Evolutionary conservation across 2,113 vertebrate species (phyloP).

Genomic region (Chaetodon trifascialis): DNA sequence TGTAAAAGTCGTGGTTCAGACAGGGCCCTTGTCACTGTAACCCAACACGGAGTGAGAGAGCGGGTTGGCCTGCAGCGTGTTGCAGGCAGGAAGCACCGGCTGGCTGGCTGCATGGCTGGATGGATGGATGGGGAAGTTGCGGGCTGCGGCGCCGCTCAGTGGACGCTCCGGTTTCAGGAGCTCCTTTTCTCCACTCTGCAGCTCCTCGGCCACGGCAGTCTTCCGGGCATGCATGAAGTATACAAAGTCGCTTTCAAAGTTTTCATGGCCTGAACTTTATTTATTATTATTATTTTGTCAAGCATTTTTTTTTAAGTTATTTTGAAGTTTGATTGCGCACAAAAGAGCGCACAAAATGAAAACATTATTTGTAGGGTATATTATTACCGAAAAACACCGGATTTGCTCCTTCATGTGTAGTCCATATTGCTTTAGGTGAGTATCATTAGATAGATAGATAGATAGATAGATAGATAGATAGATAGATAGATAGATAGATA

Average conservation of each 20-base stretch:
- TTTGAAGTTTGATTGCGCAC: background rate
- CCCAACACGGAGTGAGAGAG: conserved; percentile 73
- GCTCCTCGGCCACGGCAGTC: conserved; percentile 12
- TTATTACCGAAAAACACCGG: background rate
- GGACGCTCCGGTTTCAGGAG: conserved; percentile 55
- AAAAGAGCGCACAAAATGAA: background rate
- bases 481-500: conserved; percentile 21
- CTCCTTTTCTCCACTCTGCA: background rate
- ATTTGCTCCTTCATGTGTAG: background rate
- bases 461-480: conserved; percentile 13
- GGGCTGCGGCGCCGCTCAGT: conserved; percentile 86
- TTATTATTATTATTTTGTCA: background rate
- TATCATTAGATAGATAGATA: background rate
- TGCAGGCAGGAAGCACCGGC: conserved; percentile 15
- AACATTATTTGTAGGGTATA: background rate
- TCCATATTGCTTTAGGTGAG: background rate
- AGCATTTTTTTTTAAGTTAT: background rate
- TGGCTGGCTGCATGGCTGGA: background rate
- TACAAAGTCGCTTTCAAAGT: background rate
- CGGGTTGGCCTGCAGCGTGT: conserved; percentile 50
- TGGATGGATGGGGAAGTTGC: conserved; percentile 34
- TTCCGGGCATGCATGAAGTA: background rate
- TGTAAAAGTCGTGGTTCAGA: conserved; percentile 90
- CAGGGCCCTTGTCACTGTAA: conserved; percentile 94
- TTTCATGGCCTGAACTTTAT: background rate